phyloP scores from a whole-genome alignment of 2,113 vertebrate species.

The Ailurus styani region DNA sequence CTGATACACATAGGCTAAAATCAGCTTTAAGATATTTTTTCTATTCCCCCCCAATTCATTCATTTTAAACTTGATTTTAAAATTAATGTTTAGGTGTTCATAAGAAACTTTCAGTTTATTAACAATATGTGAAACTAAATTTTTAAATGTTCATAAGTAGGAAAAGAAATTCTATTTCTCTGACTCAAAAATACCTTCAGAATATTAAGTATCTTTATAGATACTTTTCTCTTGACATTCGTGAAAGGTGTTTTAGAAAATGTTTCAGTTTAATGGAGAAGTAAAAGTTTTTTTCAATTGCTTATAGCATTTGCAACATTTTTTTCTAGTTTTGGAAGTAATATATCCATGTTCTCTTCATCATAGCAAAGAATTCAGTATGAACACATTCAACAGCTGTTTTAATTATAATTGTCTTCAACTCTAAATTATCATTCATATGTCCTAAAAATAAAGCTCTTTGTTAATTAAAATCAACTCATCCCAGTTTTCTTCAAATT shows the following conservation, averaged over 20 bases:
- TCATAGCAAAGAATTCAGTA: neutral
- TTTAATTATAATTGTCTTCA: constrained; percentile 6
- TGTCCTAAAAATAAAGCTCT: constrained; percentile 13
- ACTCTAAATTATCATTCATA: neutral
- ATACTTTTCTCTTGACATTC: neutral
- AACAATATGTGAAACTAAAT: neutral
- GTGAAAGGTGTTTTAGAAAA: constrained; percentile 6
- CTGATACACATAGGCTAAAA: neutral
- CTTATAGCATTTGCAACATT: neutral
- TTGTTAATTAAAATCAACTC: neutral
- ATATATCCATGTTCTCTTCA: neutral
- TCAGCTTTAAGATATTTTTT: neutral
- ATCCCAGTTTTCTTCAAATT: neutral
- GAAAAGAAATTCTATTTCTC: constrained; percentile 60
- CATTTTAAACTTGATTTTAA: neutral
- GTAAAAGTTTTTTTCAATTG: neutral
- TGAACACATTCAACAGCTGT: neutral
- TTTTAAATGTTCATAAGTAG: constrained; percentile 67
- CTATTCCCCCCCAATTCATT: neutral
- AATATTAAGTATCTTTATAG: neutral
- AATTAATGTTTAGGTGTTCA: neutral
- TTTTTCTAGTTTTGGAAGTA: neutral
- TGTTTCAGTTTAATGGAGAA: constrained; percentile 19
- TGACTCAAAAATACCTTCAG: constrained; percentile 38
- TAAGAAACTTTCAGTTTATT: neutral